Evolutionary conservation across 2,797 vertebrate genomes (phyloP).

Genomic region (Pempheris klunzingeri): DNA sequence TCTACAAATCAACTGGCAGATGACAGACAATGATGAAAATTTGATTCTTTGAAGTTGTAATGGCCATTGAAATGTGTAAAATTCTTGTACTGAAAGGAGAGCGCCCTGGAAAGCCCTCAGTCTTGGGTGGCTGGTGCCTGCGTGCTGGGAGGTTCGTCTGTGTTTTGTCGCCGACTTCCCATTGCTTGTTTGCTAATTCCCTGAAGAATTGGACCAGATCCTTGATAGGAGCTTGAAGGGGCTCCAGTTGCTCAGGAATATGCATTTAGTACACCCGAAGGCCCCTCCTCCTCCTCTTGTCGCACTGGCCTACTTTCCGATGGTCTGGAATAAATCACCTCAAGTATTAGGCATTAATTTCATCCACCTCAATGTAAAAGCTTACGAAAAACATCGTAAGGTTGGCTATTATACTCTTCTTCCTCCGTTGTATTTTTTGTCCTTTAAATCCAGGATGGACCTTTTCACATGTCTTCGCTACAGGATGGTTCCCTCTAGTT

Average conservation of each 20-base stretch:
- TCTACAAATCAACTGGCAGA: conserved; percentile 94
- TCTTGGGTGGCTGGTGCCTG: conserved; percentile 94
- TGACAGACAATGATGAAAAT: conserved; percentile 98
- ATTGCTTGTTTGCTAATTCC: conserved; percentile 92
- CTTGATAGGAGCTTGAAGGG: conserved; percentile 82
- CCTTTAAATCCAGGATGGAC: neutral
- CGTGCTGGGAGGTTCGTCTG: conserved; percentile 95
- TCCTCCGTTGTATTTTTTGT: neutral
- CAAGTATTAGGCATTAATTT: conserved; percentile 60
- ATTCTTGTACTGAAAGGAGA: conserved; percentile 95
- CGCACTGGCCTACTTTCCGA: conserved; percentile 68
- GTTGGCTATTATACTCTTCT: neutral
- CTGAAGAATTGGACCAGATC: conserved; percentile 83
- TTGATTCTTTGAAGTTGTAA: conserved; percentile 99
- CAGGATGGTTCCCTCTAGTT: neutral
- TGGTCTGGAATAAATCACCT: conserved; percentile 70
- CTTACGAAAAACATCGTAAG: conserved; percentile 10
- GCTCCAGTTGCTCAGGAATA: conserved; percentile 77
- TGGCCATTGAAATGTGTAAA: conserved; percentile 99
- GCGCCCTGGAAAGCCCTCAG: conserved; percentile 88
- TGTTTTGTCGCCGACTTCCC: conserved; percentile 95
- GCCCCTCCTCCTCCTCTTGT: conserved; percentile 61
- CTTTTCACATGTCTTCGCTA: neutral
- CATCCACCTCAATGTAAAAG: conserved; percentile 29
- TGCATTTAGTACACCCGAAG: conserved; percentile 75